These are phyloP conservation scores for Sinelater perroti DNA, from an alignment of 2,888 invertebrate genomes.

Conservation along the genomic window DNA sequence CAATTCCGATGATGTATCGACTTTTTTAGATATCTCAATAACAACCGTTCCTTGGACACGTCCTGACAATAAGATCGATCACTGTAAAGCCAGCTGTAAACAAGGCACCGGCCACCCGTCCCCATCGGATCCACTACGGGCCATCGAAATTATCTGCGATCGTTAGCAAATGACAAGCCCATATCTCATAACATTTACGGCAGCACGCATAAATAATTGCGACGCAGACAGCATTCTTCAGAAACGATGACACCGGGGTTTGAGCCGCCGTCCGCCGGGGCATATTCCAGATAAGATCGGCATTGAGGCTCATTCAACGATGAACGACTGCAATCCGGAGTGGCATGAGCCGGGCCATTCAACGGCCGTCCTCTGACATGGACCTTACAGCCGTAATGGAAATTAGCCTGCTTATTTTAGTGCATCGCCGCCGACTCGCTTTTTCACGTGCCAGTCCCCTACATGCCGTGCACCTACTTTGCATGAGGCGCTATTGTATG, in stretches of 20 bases:
- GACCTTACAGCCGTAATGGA: constrained; percentile 40
- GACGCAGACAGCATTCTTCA: constrained; percentile 14
- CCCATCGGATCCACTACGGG: too few relatives aligned
- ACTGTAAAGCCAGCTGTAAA: too few relatives aligned
- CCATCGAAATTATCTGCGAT: too few relatives aligned
- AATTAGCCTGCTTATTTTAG: constrained; percentile 9
- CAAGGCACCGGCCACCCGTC: too few relatives aligned
- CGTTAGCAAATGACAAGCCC: too few relatives aligned
- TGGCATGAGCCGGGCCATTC: constrained; percentile 47
- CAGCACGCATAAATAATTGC: constrained; percentile 7
- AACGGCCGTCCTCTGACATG: constrained; percentile 40
- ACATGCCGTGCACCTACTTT: background rate
- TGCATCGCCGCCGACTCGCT: background rate
- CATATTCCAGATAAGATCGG: constrained; percentile 48
- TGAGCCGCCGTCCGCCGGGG: constrained; percentile 43
- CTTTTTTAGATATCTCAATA: too few relatives aligned
- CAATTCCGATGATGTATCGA: too few relatives aligned
- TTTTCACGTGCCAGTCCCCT: too few relatives aligned
- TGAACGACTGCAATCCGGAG: constrained; percentile 44
- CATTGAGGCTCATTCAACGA: constrained; percentile 47
- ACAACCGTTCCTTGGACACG: too few relatives aligned
- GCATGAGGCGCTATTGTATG: constrained; percentile 6
- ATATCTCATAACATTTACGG: constrained; percentile 12
- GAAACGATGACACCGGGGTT: constrained; percentile 15
- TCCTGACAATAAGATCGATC: too few relatives aligned